Evolutionary conservation across 2,888 invertebrate species (phyloP).

Genomic region (Xylota segnis): DNA sequence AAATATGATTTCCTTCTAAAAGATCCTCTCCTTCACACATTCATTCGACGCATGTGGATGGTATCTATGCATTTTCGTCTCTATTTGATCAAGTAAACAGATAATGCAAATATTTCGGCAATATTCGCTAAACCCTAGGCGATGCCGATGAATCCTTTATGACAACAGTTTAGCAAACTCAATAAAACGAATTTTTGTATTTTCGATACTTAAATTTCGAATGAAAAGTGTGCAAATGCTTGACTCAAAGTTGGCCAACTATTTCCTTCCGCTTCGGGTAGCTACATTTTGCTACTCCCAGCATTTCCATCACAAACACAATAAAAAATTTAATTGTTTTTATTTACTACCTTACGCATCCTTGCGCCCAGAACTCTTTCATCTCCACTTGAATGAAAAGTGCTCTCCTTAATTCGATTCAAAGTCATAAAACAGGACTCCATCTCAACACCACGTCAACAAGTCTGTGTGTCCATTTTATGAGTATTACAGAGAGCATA

Average conservation of each 20-base stretch:
- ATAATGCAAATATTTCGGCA: too few relatives aligned
- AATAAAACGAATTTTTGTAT: too few relatives aligned
- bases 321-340: conserved; percentile 52
- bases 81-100: too few relatives aligned
- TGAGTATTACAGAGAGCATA: conserved; percentile 35
- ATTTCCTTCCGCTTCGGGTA: conserved; percentile 8
- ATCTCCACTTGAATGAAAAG: conserved; percentile 40
- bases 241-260: conserved; percentile 1
- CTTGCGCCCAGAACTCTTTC: conserved; percentile 20
- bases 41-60: too few relatives aligned
- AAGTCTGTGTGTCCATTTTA: conserved; percentile 62
- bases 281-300: background rate
- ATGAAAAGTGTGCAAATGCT: too few relatives aligned
- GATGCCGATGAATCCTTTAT: too few relatives aligned
- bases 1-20: too few relatives aligned
- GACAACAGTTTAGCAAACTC: too few relatives aligned
- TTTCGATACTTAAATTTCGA: too few relatives aligned
- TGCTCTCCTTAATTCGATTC: conserved; percentile 35
- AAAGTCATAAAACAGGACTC: conserved; percentile 61
- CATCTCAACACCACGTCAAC: conserved; percentile 45
- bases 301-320: conserved; percentile 33
- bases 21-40: too few relatives aligned
- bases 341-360: conserved; percentile 50
- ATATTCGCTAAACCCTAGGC: too few relatives aligned
- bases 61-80: too few relatives aligned